Base-by-base conservation (phyloP, 2,113 vertebrate genomes). In the Phrynosoma platyrhinos region DNA sequence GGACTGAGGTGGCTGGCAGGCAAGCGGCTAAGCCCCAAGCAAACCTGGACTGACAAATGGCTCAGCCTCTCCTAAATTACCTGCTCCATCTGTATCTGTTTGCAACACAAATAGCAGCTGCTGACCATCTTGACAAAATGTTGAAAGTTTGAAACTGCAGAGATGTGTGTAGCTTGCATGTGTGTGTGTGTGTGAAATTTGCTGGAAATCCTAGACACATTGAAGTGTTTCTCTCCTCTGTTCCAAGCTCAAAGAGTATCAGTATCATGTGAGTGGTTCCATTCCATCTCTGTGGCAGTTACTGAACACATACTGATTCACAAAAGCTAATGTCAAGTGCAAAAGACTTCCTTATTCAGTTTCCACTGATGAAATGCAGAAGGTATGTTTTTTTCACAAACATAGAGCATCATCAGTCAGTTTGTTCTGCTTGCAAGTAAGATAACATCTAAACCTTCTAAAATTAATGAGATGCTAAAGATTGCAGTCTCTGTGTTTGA, bases 31-130 rank as follows among this genome's bases (percentile, higher is more conserved):
- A 94, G 77, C 88, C 90, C n/a, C 87, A 91, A 91, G 79, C 83
- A 95, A 91, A 72, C 82, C 89, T 92, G 92, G 92, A 94, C 86
- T 95, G 88, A 89, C 92, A 95, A 96, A 93, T 91, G 94, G 77
- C 66, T 68, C 90, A 90, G 72, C 90, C 86, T 84, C 82, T 93
- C 83, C 93, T 89, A 87, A 95, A 91, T 95, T 86, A 89, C 81
- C 86, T 52, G 87, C 89, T 94, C 94, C 94, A 95, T 95, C 94
- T 96, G 94, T 94, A 93, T 93, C 94, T 95, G 91, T 87, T 83
- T 93, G 91, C 79, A 89, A 93, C 90, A 92, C 92, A 91, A 92
- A 2, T 91, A 93, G 92, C 94, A 96, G 95, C 93, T 95, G 93
- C 89, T 91, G 92, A 78, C 94, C 94, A 94, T 88, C 94, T 91